Evolutionary conservation across 2,113 vertebrate genomes (phyloP), one percentile per base, ranked within the genome.

Genomic region (Felis chaus): DNA sequence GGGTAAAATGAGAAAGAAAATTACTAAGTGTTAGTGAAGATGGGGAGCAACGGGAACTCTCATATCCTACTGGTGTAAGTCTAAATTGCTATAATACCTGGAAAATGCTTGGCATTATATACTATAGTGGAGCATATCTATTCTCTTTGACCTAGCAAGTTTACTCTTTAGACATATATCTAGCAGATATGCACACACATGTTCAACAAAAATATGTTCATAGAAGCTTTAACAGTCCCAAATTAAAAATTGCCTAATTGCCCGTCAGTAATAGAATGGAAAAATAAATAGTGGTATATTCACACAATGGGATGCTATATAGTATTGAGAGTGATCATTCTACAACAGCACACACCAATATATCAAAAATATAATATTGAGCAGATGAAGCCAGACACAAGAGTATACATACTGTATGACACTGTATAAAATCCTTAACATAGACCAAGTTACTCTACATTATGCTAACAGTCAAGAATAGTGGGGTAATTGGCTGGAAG

Each of bases 1-100:
- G 31, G 8, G 9, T 71, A 91, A 93, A 94, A 81, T 89, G 50
- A 91, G 93, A 96, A 89, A 50, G 31, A 87, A 83, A 73, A 85
- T 76, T 81, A n/a, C 16, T 66, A 94, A 79, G 0, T 80, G 3
- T 92, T 95, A 33, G 15, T 55, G 57, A 96, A 76, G 48, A 36
- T 53, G 8, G 79, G 8, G 9, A 86, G 21, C 31, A 69, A 41
- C 55, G 84, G 66, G 48, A 95, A 82, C 6, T 66, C 50, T 36
- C 39, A 65, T 63, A 79, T 87, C 31, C 5, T 79, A 13, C 33
- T 68, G 15, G 14, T 95, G 1, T n/a, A 11, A 45, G 1, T 68
- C 57, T 57, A 53, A 63, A 80, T 50, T 41, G 14, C 33, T 79
- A 33, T 15, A 93, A 78, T 73, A 41, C 74, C 14, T 93, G 85